These are phyloP conservation scores for Crax fasciolata DNA, from an alignment of 2,797 vertebrate species.

Conservation along the genomic window DNA sequence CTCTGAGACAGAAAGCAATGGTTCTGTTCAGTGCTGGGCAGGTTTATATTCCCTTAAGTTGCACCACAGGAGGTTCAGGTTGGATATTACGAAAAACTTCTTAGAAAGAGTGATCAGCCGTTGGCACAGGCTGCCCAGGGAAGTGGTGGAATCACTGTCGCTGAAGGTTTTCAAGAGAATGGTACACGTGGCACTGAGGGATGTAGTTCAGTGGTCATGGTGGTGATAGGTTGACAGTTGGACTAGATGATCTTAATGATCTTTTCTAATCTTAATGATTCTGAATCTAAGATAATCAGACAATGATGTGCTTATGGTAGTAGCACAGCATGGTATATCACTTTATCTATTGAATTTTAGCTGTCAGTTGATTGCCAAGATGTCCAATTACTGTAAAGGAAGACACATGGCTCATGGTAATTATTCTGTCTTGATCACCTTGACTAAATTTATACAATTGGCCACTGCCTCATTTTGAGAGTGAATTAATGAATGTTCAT, in stretches of 20 bases:
- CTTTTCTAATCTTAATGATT: too few relatives aligned
- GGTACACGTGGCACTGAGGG: too few relatives aligned
- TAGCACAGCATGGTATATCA: background rate
- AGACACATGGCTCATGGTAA: background rate
- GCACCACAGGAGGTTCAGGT: too few relatives aligned
- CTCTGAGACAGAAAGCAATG: background rate
- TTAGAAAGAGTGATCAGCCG: too few relatives aligned
- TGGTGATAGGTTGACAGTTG: too few relatives aligned
- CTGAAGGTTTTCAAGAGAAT: too few relatives aligned
- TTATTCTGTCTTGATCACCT: background rate
- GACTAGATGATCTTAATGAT: too few relatives aligned
- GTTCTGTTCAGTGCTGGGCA: background rate
- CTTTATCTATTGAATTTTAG: background rate
- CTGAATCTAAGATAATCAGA: too few relatives aligned
- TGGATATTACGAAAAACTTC: too few relatives aligned
- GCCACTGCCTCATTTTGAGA: background rate
- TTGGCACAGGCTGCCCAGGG: too few relatives aligned
- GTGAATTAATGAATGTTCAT: background rate
- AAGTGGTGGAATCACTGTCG: too few relatives aligned
- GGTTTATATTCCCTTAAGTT: background rate
- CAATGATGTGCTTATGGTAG: background rate
- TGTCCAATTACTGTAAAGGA: background rate
- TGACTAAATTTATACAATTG: background rate
- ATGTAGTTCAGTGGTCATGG: too few relatives aligned
- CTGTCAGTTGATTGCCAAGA: background rate